Conservation (phyloP, 2,113 vertebrate species). For the Pristiophorus japonicus region DNA sequence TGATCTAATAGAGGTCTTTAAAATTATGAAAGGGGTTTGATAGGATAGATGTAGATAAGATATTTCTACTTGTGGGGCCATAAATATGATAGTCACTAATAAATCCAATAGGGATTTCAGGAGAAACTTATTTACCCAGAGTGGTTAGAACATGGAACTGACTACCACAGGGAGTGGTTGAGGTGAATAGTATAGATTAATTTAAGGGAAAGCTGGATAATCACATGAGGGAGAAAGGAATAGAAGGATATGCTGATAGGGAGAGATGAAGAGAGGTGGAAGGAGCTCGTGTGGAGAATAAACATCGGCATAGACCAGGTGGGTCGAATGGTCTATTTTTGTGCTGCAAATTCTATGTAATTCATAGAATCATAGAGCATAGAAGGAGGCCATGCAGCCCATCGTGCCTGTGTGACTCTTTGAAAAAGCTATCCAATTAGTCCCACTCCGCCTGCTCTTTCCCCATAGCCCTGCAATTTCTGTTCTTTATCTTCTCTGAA, state of each 20-base stretch:
- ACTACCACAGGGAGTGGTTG: not conserved
- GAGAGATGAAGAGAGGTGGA: not conserved
- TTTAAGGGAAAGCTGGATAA: not conserved
- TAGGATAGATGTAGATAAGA: too few species aligned
- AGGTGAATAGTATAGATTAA: not conserved
- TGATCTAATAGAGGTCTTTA: not conserved
- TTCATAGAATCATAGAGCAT: not conserved
- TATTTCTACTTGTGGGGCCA: not conserved
- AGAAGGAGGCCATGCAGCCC: not conserved
- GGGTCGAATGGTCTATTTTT: not conserved
- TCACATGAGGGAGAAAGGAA: not conserved
- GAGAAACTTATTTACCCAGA: not conserved
- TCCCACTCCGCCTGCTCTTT: not conserved
- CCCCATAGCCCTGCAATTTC: not conserved
- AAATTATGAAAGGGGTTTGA: too few species aligned
- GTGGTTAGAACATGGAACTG: not conserved
- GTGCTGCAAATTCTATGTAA: not conserved
- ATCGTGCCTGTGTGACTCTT: not conserved
- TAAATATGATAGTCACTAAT: not conserved
- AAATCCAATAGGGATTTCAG: not conserved
- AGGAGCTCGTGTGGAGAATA: too few species aligned
- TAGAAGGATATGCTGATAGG: not conserved
- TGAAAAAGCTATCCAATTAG: not conserved
- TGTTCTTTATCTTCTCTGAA: not conserved
- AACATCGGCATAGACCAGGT: not conserved